A percentile compares a stretch with the other conserved stretches of the same genome.
phyloP scores from a whole-genome alignment of 2,888 invertebrate species.

The Punctoribates punctum region DNA sequence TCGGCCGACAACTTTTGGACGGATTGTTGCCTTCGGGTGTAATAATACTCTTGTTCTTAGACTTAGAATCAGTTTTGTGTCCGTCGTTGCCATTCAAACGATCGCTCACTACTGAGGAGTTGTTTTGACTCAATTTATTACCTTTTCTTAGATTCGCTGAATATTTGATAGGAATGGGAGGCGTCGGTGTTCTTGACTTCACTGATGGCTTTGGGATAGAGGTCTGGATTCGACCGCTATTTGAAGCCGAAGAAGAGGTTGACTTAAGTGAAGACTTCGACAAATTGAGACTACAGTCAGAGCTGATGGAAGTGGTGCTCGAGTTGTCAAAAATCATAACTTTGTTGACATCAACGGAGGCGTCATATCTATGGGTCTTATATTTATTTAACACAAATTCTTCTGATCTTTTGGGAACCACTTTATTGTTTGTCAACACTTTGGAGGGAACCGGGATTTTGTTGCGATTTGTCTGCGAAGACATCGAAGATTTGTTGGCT shows the following conservation, averaged over 20 bases:
- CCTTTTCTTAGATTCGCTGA: neutral
- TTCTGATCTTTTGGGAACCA: constrained; percentile 1
- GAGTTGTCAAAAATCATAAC: constrained; percentile 21
- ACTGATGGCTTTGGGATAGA: constrained; percentile 16
- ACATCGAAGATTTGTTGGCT: constrained; percentile 10
- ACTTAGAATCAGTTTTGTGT: neutral
- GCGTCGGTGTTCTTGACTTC: constrained; percentile 21
- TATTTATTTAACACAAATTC: constrained; percentile 9
- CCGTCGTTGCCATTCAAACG: neutral
- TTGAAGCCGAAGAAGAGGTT: constrained; percentile 15
- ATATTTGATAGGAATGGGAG: constrained; percentile 15
- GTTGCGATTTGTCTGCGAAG: constrained; percentile 23
- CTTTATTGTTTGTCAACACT: neutral
- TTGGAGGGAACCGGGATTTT: constrained; percentile 12
- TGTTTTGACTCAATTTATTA: neutral
- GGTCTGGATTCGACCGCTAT: neutral
- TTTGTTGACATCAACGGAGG: neutral
- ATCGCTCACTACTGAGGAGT: neutral
- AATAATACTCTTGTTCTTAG: neutral
- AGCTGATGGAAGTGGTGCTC: constrained; percentile 25
- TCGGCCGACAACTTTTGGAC: neutral
- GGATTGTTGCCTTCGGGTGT: neutral
- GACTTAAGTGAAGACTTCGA: constrained; percentile 28
- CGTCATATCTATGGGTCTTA: constrained; percentile 6
- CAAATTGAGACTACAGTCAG: constrained; percentile 26